phyloP scores from a whole-genome alignment of 2,113 vertebrate species.

The Alces alces region DNA sequence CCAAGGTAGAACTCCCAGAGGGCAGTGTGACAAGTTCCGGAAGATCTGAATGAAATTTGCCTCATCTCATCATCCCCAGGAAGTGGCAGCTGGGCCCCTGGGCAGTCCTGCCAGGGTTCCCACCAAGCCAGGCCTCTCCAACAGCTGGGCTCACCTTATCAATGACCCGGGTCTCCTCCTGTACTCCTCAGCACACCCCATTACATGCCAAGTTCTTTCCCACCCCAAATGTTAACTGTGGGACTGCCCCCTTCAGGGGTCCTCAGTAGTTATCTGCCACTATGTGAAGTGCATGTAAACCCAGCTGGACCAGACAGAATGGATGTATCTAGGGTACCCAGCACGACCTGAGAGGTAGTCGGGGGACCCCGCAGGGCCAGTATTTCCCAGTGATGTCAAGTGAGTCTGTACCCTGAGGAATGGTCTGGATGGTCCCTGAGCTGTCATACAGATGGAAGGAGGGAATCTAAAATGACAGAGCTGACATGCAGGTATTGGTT shows the following conservation, averaged over 20 bases:
- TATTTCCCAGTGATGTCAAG: neutral
- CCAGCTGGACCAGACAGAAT: neutral
- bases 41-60: neutral
- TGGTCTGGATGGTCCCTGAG: neutral
- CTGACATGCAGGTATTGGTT: too few species aligned
- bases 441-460: neutral
- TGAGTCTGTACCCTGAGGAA: neutral
- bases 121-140: neutral
- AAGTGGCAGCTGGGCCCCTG: too few species aligned
- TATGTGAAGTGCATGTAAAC: neutral
- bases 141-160: neutral
- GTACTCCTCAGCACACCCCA: neutral
- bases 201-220: neutral
- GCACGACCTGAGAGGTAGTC: neutral
- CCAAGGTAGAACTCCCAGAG: neutral
- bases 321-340: neutral
- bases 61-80: neutral
- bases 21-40: neutral
- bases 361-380: neutral
- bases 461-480: too few species aligned
- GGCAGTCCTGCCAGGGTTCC: neutral
- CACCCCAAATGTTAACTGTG: neutral
- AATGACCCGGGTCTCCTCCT: rapidly evolving
- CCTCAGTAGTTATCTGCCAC: neutral
- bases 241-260: neutral